Conservation (phyloP, 2,888 invertebrate species). For the Ptychoptera contaminata region DNA sequence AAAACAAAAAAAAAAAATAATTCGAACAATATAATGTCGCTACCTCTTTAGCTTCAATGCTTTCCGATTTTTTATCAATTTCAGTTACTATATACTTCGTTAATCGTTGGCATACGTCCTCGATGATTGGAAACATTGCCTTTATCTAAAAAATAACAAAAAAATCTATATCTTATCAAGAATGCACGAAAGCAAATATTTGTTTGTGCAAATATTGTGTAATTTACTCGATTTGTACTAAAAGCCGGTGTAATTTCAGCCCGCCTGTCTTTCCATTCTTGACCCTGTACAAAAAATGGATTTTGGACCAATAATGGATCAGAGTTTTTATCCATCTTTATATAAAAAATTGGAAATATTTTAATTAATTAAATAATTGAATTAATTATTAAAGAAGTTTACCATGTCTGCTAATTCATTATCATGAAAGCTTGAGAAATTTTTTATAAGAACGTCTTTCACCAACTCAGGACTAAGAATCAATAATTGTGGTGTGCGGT, state of each 20-base stretch:
- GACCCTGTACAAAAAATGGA: slow-evolving; percentile 18
- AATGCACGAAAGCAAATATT: too few relatives aligned
- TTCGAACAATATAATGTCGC: slow-evolving; percentile 5
- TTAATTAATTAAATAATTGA: too few relatives aligned
- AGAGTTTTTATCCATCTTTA: slow-evolving; percentile 7
- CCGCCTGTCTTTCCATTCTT: slow-evolving; percentile 17
- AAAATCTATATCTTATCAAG: too few relatives aligned
- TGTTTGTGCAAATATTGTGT: too few relatives aligned
- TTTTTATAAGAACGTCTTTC: neutral
- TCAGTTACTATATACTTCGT: slow-evolving; percentile 1
- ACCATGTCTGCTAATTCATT: neutral
- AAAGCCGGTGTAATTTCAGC: slow-evolving; percentile 15
- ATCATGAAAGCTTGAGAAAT: neutral
- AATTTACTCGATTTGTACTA: slow-evolving; percentile 18
- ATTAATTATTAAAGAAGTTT: too few relatives aligned
- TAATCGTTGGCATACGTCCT: neutral
- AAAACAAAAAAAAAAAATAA: slow-evolving; percentile 9
- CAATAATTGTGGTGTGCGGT: neutral
- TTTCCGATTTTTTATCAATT: neutral
- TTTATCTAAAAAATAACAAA: slow-evolving; percentile 13
- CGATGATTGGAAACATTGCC: slow-evolving; percentile 7
- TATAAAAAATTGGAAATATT: too few relatives aligned
- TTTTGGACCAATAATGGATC: slow-evolving; percentile 17
- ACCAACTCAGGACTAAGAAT: neutral
- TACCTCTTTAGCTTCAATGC: slow-evolving; percentile 13